Percentiles rank a stretch among this genome's conserved stretches.
Evolutionary conservation across 2,113 vertebrate genomes (phyloP).

Genomic region (Centrocercus urophasianus): DNA sequence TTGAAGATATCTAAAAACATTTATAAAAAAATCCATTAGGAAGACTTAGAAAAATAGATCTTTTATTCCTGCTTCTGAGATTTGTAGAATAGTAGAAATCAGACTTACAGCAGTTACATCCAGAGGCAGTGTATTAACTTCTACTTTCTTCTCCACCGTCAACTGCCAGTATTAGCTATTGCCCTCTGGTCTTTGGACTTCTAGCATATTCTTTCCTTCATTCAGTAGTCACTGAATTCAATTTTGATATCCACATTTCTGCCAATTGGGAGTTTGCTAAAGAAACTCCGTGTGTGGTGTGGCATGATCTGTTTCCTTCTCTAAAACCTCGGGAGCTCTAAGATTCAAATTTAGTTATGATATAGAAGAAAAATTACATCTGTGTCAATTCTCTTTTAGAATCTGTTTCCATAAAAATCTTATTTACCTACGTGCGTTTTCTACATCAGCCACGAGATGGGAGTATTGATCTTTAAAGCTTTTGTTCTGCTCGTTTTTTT

Average conservation of each 20-base stretch:
- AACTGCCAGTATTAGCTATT: neutral
- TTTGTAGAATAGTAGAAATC: neutral
- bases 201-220: neutral
- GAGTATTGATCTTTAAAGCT: constrained; percentile 67
- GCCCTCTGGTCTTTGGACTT: neutral
- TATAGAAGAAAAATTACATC: neutral
- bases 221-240: neutral
- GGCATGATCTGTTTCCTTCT: neutral
- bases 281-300: neutral
- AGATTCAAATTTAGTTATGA: neutral
- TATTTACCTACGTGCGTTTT: constrained; percentile 20
- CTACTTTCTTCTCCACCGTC: neutral
- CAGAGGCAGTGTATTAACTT: accelerated
- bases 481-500: accelerated
- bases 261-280: neutral
- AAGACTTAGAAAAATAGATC: neutral
- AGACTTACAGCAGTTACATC: neutral
- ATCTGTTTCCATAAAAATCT: accelerated
- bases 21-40: neutral
- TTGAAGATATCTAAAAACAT: neutral
- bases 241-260: neutral
- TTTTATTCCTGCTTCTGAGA: neutral
- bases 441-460: constrained; percentile 75
- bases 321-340: neutral
- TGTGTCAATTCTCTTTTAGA: neutral